These are phyloP conservation scores for Hydractinia echinata DNA, from an alignment of 30 jellyfish, hydroid and myxozoan genomes.

Conservation along the genomic window DNA sequence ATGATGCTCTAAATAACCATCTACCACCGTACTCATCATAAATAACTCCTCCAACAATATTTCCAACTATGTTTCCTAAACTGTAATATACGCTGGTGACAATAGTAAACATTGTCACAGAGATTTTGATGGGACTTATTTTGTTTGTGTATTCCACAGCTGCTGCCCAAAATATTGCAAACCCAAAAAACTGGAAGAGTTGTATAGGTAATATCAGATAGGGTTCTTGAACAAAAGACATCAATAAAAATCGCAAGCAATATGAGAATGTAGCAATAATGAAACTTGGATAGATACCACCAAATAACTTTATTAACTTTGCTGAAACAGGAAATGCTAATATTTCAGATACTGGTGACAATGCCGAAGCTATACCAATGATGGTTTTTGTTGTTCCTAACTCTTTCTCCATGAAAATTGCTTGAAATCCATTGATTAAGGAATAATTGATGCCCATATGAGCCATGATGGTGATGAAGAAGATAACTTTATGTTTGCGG, in stretches of 20 bases:
- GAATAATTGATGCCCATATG: background rate
- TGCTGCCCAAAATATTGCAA: slow-evolving; percentile 22
- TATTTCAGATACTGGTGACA: slow-evolving; percentile 4
- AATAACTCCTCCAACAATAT: slow-evolving; percentile 7
- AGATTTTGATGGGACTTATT: slow-evolving; percentile 5
- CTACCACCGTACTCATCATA: slow-evolving; percentile 14
- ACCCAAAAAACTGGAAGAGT: background rate
- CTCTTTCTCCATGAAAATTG: slow-evolving; percentile 2
- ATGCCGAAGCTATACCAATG: slow-evolving; percentile 14
- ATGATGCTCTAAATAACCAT: background rate
- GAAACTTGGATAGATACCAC: slow-evolving; percentile 16
- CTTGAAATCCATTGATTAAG: background rate
- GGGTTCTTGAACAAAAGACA: background rate
- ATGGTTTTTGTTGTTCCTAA: slow-evolving; percentile 9
- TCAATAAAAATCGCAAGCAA: slow-evolving; percentile 1
- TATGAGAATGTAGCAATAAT: slow-evolving; percentile 8
- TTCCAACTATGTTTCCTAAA: slow-evolving; percentile 12
- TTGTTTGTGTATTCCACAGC: slow-evolving; percentile 7
- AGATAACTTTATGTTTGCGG: background rate
- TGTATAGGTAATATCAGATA: slow-evolving; percentile 8
- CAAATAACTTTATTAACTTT: background rate
- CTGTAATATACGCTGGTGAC: slow-evolving; percentile 2
- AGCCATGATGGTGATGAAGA: background rate
- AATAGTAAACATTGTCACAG: slow-evolving; percentile 7
- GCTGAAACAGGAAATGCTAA: slow-evolving; percentile 4